A percentile compares a stretch with the other conserved stretches of the same genome.
Conservation (phyloP, 2,113 vertebrate genomes). For the Pelvicachromis taeniatus region DNA sequence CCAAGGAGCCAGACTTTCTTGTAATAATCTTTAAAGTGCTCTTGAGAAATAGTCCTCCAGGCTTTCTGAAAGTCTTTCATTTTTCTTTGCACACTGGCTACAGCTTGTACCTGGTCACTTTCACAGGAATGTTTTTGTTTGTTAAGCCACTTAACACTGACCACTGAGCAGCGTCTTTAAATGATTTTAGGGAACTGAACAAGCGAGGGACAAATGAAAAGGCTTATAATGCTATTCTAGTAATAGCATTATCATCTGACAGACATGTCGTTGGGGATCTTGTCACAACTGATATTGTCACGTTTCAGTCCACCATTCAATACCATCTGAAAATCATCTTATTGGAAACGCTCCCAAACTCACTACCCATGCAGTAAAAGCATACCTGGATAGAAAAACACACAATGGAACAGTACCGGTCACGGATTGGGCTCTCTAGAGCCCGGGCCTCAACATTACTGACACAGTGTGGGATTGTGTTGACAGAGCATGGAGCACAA, state of each 20-base stretch:
- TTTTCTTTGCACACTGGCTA: background rate
- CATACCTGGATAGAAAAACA: background rate
- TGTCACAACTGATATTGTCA: background rate
- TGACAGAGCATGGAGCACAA: background rate
- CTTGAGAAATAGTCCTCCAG: background rate
- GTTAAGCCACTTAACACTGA: background rate
- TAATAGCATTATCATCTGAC: background rate
- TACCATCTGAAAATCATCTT: background rate
- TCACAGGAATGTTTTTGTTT: background rate
- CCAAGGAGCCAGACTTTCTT: background rate
- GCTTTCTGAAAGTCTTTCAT: background rate
- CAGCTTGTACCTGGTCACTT: background rate
- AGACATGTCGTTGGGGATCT: background rate
- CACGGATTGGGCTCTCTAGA: background rate
- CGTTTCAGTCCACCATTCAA: background rate
- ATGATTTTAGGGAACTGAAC: background rate
- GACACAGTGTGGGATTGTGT: background rate
- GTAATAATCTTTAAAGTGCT: background rate
- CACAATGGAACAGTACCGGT: background rate
- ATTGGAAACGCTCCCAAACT: background rate
- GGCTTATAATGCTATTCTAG: background rate
- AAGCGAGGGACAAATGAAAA: background rate
- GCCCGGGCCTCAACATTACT: background rate
- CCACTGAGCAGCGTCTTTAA: background rate
- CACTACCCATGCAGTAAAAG: background rate